A percentile compares a stretch with the other conserved stretches of the same genome.
Conservation (phyloP, 2,113 vertebrate species). For the Meleagris gallopavo region DNA sequence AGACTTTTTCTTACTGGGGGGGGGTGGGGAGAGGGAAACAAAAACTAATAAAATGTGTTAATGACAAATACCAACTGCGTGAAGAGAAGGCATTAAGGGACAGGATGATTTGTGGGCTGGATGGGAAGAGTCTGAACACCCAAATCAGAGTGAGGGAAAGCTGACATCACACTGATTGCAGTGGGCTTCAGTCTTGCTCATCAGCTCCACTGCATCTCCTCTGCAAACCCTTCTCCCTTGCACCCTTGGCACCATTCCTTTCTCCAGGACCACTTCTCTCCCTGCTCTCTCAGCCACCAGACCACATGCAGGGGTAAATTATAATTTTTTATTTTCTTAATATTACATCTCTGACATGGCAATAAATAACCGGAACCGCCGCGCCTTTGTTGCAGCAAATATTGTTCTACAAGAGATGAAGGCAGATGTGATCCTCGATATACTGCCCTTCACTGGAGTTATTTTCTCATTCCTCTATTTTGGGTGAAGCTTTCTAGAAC, state of each 20-base stretch:
- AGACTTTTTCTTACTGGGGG: not conserved
- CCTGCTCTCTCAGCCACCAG: not conserved
- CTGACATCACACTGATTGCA: not conserved
- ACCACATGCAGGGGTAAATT: not conserved
- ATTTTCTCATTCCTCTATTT: slow-evolving; percentile 16
- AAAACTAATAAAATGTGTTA: slow-evolving; percentile 39
- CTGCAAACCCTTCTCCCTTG: not conserved
- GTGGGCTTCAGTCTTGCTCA: not conserved
- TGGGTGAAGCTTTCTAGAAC: slow-evolving; percentile 15
- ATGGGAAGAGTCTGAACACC: not conserved
- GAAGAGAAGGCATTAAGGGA: not conserved
- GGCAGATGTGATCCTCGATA: slow-evolving; percentile 26
- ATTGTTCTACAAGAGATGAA: slow-evolving; percentile 52
- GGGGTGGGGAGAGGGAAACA: not conserved
- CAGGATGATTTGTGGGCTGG: slow-evolving; percentile 16
- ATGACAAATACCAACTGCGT: slow-evolving; percentile 31
- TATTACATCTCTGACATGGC: not conserved
- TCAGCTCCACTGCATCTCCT: not conserved
- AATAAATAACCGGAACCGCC: slow-evolving; percentile 33
- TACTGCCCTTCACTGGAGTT: slow-evolving; percentile 21
- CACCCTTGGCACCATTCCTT: not conserved
- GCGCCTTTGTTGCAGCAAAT: not conserved
- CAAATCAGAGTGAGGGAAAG: not conserved
- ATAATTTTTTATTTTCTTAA: slow-evolving; percentile 2
- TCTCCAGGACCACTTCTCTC: not conserved